Evolutionary conservation across 2,113 vertebrate genomes (phyloP), one percentile per base, ranked within the genome.

Genomic region (Malaclemys terrapin): DNA sequence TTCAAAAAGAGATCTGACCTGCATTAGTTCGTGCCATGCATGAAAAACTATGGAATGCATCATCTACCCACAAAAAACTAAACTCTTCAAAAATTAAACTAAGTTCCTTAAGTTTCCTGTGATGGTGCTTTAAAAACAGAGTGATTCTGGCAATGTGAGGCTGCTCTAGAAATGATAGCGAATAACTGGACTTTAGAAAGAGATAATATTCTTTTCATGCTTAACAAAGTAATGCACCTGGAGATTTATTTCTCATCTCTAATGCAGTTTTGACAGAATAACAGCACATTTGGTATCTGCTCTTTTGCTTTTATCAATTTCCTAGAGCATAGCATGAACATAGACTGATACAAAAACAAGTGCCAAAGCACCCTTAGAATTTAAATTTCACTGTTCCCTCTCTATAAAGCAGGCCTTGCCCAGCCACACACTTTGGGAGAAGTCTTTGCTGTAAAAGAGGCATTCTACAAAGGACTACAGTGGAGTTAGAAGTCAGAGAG

Each of bases 231-330:
- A 93, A 53, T 93, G 90, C 78, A 89, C 56, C 86, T 93, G 82
- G 87, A 96, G 96, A 91, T 89, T 90, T 94, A 59, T 87, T 95
- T 92, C 78, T 91, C 85, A 79, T 94, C 87, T 91, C 79, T 87
- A 90, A 84, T 82, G 45, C 84, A 85, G 62, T 91, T 93, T 94
- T 93, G 52, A 84, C 86, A 94, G 93, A 90, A 78, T 85, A 94
- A 76, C 50, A 22, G 84, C 78, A 69, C 80, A 89, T 86, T 82
- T 82, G 83, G 80, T 94, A 91, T 65, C 50, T 88, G 65, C 72
- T 93, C 35, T 69, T 85, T 87, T 88, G 56, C 85, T 91, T 91
- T 84, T 93, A 91, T 95, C 93, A 72, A 87, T 89, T 94, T 81
- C 89, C 92, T 80, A 76, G 82, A 94, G 89, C 90, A 87, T 35